Percentiles rank a stretch among this genome's conserved stretches.
phyloP scores from a whole-genome alignment of 2,888 invertebrate genomes.

The Tineola bisselliella region DNA sequence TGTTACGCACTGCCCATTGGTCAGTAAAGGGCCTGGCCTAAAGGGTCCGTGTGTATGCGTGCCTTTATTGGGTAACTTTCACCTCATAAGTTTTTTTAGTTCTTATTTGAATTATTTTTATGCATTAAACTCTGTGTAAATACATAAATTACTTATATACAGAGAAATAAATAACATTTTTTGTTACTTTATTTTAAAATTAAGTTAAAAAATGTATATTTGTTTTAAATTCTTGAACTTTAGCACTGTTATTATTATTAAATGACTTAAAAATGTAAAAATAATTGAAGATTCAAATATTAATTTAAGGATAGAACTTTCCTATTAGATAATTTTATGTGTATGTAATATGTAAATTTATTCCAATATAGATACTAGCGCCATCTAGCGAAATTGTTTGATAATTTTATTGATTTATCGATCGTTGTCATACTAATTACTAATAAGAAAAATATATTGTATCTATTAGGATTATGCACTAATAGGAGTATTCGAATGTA shows the following conservation, averaged over 20 bases:
- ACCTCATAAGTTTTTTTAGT: background rate
- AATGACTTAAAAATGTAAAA: no score
- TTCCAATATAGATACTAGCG: background rate
- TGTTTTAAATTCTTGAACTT: no score
- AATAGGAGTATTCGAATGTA: no score
- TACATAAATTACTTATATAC: no score
- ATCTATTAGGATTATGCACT: no score
- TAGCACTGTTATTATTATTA: no score
- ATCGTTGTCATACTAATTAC: background rate
- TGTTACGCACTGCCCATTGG: constrained; percentile 36
- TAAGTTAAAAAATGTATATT: no score
- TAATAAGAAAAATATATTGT: background rate
- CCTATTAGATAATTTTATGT: no score
- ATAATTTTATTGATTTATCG: background rate
- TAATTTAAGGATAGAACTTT: no score
- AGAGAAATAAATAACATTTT: no score
- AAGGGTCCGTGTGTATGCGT: constrained; percentile 11
- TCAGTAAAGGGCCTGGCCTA: constrained; percentile 21
- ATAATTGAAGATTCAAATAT: no score
- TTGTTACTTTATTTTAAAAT: no score
- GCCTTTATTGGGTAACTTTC: background rate
- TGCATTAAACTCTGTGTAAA: background rate
- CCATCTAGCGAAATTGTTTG: background rate
- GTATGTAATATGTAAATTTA: background rate
- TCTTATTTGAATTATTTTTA: background rate